Evolutionary conservation across 2,888 invertebrate species (phyloP), one percentile per base, ranked within the genome.

Genomic region (Spodoptera exigua): DNA sequence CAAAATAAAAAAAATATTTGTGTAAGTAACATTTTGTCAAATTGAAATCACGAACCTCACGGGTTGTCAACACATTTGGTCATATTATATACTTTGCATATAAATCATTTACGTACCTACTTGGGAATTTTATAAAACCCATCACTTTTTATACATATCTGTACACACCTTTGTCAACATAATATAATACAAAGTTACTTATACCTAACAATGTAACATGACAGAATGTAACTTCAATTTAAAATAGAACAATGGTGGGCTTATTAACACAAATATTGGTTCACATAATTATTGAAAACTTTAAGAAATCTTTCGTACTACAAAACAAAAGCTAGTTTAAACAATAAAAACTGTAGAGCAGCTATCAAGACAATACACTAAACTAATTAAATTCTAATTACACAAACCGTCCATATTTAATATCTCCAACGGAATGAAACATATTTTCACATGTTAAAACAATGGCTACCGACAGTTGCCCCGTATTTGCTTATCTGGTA

Each of bases 361-460:
- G 16, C 27, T 41, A 21, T 37, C 55, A 54, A 60, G 59, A 60
- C 57, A 74, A 56, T 67, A 48, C 61, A 69, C 54, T 46, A 64
- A 67, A 79, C 80, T 84, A 90, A 92, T 92, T 91, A 90, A 87
- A 89, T 87, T 78, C 83, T 82, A 89, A 90, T 90, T 89, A 87
- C 75, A 81, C 72, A 85, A 84, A 82, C 88, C 84, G 84, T 87
- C 84, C 85, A 82, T 83, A 85, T 89, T 85, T 88, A 89, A 87
- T 88, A 86, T 79, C 78, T 80, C 79, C 71, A 82, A 81, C 80
- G 83, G 83, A 87, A 89, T 78, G 82, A 78, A 88, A 83, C 81
- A 77, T 85, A 88, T 90, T 89, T 89, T 91, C 92, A 88, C 92
- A 92, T 89, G 84, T 85, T 88, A 88, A 91, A 90, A 93, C 93